Base-by-base conservation (phyloP, 2,888 invertebrate species). In the Brachyopa scutellaris region DNA sequence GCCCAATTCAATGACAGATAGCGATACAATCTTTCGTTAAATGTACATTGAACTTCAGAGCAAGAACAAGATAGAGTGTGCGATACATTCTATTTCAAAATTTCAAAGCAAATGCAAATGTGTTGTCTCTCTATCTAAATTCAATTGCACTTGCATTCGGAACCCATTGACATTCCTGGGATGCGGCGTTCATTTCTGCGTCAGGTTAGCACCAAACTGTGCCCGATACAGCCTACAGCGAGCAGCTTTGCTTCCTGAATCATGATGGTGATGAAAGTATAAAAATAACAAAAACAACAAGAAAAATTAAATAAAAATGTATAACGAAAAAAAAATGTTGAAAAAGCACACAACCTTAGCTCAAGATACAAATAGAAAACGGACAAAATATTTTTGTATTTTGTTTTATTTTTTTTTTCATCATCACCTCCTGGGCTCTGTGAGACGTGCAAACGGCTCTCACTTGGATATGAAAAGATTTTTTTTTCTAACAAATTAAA, bases 41-140 rank as follows among this genome's bases (percentile, higher is more conserved):
- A 87, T 89, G 89, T 89, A 88, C 89, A 89, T 89, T 89, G 89
- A 89, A 89, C 89, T 89, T 89, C 89, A 89, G n/a, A n/a, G 86
- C 62, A 72, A 69, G 33, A 70, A 69, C 62, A 55, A 69, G 62
- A 80, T 74, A 74, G 61, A 74, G 55, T 69, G 53, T 45, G 62
- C 38, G 42, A 45, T 62, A 31, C 53, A 77, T 59, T 80, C 80
- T 80, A 76, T 76, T 76, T 69, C 55, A 79, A 73, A 55, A 55
- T 38, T 31, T 23, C 29, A 66, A 61, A 61, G 45, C 13, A 33
- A 49, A 49, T 36, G 51, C 38, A 67, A 42, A 64, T 53, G 55
- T 64, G n/a, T 40, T 49, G 29, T 9, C 53, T 59, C 42, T 51
- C 33, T 45, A 55, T 49, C 51, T 77, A 62, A 73, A 59, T 55